phyloP scores from a whole-genome alignment of 2,888 invertebrate genomes.

The Malthinus flaveolus region DNA sequence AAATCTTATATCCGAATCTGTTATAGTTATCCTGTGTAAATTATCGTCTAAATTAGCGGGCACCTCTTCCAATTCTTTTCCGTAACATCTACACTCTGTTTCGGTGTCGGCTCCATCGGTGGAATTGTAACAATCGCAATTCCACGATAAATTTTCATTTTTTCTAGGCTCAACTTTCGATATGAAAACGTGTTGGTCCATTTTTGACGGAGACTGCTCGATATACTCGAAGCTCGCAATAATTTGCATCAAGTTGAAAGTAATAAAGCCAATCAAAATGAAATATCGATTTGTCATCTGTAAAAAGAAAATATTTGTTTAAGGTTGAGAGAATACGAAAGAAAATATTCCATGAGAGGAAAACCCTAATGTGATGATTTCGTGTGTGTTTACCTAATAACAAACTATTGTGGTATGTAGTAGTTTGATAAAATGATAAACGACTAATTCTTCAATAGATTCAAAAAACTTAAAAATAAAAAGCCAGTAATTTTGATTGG shows the following conservation, averaged over 20 bases:
- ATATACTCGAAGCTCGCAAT: not conserved
- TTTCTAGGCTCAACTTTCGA: slow-evolving; percentile 19
- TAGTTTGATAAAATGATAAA: no score
- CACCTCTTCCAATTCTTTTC: slow-evolving; percentile 42
- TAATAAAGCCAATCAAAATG: no score
- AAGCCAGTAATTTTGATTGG: no score
- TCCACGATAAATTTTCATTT: slow-evolving; percentile 13
- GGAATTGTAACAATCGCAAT: slow-evolving; percentile 43
- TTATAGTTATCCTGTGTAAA: slow-evolving; percentile 47
- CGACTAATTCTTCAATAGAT: no score
- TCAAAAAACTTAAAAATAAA: no score
- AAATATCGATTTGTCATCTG: no score
- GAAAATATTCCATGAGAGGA: no score
- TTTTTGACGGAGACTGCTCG: slow-evolving; percentile 4
- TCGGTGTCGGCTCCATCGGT: slow-evolving; percentile 37
- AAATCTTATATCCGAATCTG: slow-evolving; percentile 46
- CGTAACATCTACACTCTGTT: slow-evolving; percentile 46
- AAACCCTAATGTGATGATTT: no score
- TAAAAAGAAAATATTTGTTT: no score
- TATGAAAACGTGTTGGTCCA: slow-evolving; percentile 15
- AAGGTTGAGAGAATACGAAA: no score
- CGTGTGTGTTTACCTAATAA: no score
- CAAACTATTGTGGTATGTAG: no score
- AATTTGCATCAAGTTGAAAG: not conserved
- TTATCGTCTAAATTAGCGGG: slow-evolving; percentile 44